Conservation (phyloP, 2,797 vertebrate genomes). For the Sardinella longiceps region DNA sequence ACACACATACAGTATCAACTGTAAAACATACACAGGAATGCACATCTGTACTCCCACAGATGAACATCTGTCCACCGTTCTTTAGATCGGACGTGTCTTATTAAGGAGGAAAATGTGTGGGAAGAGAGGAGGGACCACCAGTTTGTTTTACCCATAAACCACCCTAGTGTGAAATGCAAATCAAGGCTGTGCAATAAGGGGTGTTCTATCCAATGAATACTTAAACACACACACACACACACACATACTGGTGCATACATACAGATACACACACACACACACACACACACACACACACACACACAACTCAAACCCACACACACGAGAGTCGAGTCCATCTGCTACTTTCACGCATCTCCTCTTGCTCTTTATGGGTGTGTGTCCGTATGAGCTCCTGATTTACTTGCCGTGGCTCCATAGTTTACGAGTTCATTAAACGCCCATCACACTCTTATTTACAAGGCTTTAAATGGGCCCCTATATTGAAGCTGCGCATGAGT, state of each 20-base stretch:
- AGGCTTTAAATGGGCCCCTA: slow-evolving; percentile 56
- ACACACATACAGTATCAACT: neutral
- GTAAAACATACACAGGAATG: neutral
- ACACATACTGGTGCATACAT: slow-evolving; percentile 41
- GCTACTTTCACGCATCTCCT: slow-evolving; percentile 54
- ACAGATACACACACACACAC: slow-evolving; percentile 41
- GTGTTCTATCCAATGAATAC: slow-evolving; percentile 29
- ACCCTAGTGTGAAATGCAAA: slow-evolving; percentile 67
- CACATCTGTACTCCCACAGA: neutral
- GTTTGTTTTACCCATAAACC: slow-evolving; percentile 54
- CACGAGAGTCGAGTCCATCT: slow-evolving; percentile 58
- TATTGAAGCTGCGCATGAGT: neutral
- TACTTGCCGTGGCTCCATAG: slow-evolving; percentile 68
- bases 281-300: slow-evolving; percentile 43
- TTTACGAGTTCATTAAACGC: slow-evolving; percentile 75
- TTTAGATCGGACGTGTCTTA: neutral
- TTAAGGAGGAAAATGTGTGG: neutral
- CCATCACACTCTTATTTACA: slow-evolving; percentile 68
- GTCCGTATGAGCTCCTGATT: slow-evolving; percentile 68
- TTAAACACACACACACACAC: slow-evolving; percentile 30
- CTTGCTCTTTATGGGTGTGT: slow-evolving; percentile 66
- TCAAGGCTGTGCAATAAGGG: slow-evolving; percentile 62
- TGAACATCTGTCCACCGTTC: neutral
- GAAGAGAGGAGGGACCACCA: neutral
- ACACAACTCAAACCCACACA: slow-evolving; percentile 47